Conservation (phyloP, 2,888 invertebrate species). For the Metacarcinus magister region DNA sequence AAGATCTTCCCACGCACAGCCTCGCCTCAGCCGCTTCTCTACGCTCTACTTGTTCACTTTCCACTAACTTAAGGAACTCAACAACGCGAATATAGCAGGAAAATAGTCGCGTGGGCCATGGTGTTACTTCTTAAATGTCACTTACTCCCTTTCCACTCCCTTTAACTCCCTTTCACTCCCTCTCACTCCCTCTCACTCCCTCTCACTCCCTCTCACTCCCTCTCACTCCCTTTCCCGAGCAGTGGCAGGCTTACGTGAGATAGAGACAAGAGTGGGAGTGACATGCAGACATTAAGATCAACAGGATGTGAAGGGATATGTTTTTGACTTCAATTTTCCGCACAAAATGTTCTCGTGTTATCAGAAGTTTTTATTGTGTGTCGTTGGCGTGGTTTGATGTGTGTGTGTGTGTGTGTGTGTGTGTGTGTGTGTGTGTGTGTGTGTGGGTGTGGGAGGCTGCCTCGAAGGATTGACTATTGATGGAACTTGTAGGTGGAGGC, state of each 20-base stretch:
- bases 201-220: not conserved
- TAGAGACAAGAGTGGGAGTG: not conserved
- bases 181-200: not conserved
- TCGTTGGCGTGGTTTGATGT: no score
- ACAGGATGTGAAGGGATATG: not conserved
- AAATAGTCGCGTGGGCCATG: not conserved
- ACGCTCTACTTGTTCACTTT: not conserved
- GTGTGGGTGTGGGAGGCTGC: not conserved
- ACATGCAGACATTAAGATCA: not conserved
- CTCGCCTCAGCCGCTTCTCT: not conserved
- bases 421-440: no score
- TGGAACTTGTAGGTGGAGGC: not conserved
- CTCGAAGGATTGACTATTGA: not conserved
- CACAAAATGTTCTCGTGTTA: not conserved
- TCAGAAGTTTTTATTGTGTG: no score
- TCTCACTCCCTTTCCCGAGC: no score
- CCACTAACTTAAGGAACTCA: not conserved
- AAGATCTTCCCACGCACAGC: not conserved
- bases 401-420: no score
- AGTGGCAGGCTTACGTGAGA: not conserved
- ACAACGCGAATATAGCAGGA: not conserved
- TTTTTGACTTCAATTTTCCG: not conserved
- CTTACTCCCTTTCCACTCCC: not conserved
- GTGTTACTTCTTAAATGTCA: not conserved
- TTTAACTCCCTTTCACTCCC: not conserved